Percentiles rank a stretch among this genome's conserved stretches.
Conservation (phyloP, 2,888 invertebrate genomes). For the Zaprionus bogoriensis region DNA sequence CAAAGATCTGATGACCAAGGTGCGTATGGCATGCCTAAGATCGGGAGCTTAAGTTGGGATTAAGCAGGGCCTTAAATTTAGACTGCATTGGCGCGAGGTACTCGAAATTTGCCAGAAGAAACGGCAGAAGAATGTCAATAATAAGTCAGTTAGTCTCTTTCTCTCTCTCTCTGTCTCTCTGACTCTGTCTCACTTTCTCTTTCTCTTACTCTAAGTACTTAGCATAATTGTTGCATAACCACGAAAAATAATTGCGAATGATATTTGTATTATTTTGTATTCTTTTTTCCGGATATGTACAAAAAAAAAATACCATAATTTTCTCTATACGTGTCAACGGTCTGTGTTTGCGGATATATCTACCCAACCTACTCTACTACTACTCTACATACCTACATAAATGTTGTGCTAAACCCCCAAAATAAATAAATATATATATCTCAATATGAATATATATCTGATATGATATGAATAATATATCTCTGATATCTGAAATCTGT, state of each 20-base stretch:
- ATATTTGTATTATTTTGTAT: slow-evolving; percentile 56
- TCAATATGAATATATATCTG: slow-evolving; percentile 34
- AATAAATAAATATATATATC: slow-evolving; percentile 29
- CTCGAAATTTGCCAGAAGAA: neutral
- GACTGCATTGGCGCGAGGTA: neutral
- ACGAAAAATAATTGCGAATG: slow-evolving; percentile 55
- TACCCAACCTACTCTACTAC: slow-evolving; percentile 22
- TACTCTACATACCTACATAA: slow-evolving; percentile 54
- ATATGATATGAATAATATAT: slow-evolving; percentile 34
- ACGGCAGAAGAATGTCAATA: slow-evolving; percentile 29
- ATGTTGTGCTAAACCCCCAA: slow-evolving; percentile 66
- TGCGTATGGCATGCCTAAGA: slow-evolving; percentile 81
- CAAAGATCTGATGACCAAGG: slow-evolving; percentile 97
- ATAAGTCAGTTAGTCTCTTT: slow-evolving; percentile 20
- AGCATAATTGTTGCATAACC: no score
- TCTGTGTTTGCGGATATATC: slow-evolving; percentile 69
- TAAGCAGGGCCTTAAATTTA: neutral
- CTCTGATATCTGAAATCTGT: slow-evolving; percentile 37
- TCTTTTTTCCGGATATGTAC: slow-evolving; percentile 62
- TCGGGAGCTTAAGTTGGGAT: neutral
- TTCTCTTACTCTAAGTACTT: slow-evolving; percentile 28
- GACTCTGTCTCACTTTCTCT: neutral
- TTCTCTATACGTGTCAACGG: slow-evolving; percentile 58
- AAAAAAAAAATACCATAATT: slow-evolving; percentile 44
- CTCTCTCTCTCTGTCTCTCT: neutral